Percentiles rank a stretch among this genome's conserved stretches.
Conservation (phyloP, 2,113 vertebrate species). For the Percina caprodes region DNA sequence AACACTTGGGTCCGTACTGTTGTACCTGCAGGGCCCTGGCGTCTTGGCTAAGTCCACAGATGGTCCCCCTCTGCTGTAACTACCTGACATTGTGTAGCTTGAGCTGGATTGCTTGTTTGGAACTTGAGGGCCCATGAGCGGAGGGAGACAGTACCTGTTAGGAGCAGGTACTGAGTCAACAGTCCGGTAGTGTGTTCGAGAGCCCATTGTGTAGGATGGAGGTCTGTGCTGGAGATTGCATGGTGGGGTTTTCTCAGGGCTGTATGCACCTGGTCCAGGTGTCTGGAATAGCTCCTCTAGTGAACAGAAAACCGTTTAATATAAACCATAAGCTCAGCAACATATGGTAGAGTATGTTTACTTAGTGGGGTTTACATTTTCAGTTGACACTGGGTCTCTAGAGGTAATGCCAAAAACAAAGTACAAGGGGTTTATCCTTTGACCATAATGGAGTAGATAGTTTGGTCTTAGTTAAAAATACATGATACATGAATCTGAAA, state of each 20-base stretch:
- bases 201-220: slow-evolving; percentile 87
- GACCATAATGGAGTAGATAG: neutral
- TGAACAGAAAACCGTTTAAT: slow-evolving; percentile 38
- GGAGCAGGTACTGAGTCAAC: slow-evolving; percentile 84
- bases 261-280: slow-evolving; percentile 89
- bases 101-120: slow-evolving; percentile 85
- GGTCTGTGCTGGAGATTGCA: slow-evolving; percentile 79
- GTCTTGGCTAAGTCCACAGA: slow-evolving; percentile 84
- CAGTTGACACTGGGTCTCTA: slow-evolving; percentile 30
- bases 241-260: slow-evolving; percentile 83
- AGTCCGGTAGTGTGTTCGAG: slow-evolving; percentile 80
- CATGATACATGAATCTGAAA: neutral
- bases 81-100: slow-evolving; percentile 82
- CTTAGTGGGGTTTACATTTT: neutral
- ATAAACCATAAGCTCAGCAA: neutral
- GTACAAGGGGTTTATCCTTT: neutral
- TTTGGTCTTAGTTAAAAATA: neutral
- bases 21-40: slow-evolving; percentile 87
- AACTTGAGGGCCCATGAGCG: slow-evolving; percentile 84
- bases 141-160: slow-evolving; percentile 88
- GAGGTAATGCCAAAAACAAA: slow-evolving; percentile 25
- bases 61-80: slow-evolving; percentile 67
- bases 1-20: slow-evolving; percentile 82
- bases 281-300: slow-evolving; percentile 75
- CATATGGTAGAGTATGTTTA: slow-evolving; percentile 11